Evolutionary conservation across 2,888 invertebrate genomes (phyloP).

Genomic region (Folsomia candida): DNA sequence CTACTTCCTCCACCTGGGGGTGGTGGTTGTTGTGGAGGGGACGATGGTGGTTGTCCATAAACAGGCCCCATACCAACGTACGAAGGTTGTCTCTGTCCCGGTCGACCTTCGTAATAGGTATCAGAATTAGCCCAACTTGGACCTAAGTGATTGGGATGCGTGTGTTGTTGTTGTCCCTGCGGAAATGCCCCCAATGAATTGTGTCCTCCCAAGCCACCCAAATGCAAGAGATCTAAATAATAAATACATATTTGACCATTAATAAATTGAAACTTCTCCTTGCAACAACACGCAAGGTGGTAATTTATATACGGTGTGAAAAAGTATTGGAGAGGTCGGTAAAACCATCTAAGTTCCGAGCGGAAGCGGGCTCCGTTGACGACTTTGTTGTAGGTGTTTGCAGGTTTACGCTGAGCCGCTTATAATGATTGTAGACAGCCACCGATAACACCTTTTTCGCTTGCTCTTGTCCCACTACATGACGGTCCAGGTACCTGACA

Average conservation of each 20-base stretch:
- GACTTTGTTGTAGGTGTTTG: constrained; percentile 56
- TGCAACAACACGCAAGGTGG: constrained; percentile 2
- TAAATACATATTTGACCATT: constrained; percentile 4
- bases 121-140: constrained; percentile 50
- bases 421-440: constrained; percentile 98
- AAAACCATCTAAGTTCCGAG: constrained; percentile 48
- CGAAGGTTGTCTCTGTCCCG: constrained; percentile 32
- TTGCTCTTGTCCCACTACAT: constrained; percentile 94
- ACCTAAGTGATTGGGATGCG: constrained; percentile 43
- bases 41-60: constrained; percentile 31
- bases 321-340: constrained; percentile 48
- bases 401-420: constrained; percentile 91
- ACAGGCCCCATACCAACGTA: constrained; percentile 35
- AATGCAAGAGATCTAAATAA: constrained; percentile 75
- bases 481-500: constrained; percentile 92
- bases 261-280: neutral
- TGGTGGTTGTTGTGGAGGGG: constrained; percentile 23
- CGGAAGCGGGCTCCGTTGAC: constrained; percentile 33
- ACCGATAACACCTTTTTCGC: constrained; percentile 97
- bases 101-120: constrained; percentile 49
- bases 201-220: constrained; percentile 73
- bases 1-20: constrained; percentile 23
- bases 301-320: constrained; percentile 40
- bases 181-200: constrained; percentile 60
- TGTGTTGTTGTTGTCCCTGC: constrained; percentile 43